Evolutionary conservation across 2,888 invertebrate genomes (phyloP).

Genomic region (Latrodectus elegans): DNA sequence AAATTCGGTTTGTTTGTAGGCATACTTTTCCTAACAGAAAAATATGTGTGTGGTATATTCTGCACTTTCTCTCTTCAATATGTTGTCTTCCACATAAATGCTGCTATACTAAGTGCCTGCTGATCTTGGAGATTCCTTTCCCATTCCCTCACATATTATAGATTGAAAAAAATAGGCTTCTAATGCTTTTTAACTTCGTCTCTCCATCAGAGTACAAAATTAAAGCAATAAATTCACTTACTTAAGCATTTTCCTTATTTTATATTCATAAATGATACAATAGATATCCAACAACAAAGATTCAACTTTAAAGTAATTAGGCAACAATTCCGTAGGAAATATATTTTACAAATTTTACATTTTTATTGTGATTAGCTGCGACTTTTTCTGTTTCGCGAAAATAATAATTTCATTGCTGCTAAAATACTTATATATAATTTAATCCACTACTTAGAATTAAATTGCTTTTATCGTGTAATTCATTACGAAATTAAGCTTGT

Average conservation of each 20-base stretch:
- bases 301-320: too few relatives aligned
- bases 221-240: constrained; percentile 14
- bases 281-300: not conserved
- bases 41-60: constrained; percentile 11
- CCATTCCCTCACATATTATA: constrained; percentile 17
- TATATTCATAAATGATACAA: not conserved
- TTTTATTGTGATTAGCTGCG: too few relatives aligned
- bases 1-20: not conserved
- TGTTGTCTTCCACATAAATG: constrained; percentile 66
- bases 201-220: constrained; percentile 32
- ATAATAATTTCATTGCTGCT: too few relatives aligned
- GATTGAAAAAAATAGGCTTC: constrained; percentile 8
- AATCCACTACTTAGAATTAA: too few relatives aligned
- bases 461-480: too few relatives aligned
- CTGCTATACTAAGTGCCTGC: constrained; percentile 62
- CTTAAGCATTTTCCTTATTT: not conserved
- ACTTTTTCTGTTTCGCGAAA: too few relatives aligned
- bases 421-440: too few relatives aligned
- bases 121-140: constrained; percentile 32
- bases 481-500: too few relatives aligned
- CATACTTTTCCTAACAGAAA: too few relatives aligned
- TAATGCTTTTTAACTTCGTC: constrained; percentile 3
- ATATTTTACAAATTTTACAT: too few relatives aligned
- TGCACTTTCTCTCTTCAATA: constrained; percentile 53
- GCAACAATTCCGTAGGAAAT: too few relatives aligned